Base-by-base conservation (phyloP, 2,888 invertebrate genomes). In the Philaethria dido region DNA sequence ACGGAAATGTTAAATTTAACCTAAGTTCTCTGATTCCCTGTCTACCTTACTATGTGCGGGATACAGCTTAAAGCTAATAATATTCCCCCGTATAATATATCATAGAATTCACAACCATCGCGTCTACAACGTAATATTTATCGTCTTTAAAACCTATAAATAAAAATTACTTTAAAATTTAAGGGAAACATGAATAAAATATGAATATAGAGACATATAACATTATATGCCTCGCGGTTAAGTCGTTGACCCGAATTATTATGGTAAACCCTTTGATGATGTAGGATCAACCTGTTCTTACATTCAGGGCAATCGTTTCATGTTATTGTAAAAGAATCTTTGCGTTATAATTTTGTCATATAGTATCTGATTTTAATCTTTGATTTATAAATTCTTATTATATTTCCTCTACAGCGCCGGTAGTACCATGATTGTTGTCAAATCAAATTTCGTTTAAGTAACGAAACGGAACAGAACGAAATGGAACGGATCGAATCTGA, bases 191-290 rank as follows among this genome's bases (percentile, higher is more conserved):
- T 39, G 13, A 39, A 39, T 39, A 39, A 39, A 39, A 39, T 13
- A 33, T 6, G 39, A n/a, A n/a, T n/a, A n/a, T n/a, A n/a, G n/a
- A n/a, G n/a, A 39, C 13, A 13, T 39, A 39, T 39, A 39, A 39
- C 13, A 13, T 39, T 39, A 11, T 2, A 11, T n/a, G 47, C 20
- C 47, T 20, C 20, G 47, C 20, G 47, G 47, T 47, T 20, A 13
- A 47, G 47, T 39, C 13, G 39, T 47, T 47, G 47, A 47, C 47
- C 47, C 20, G 47, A 48, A 22, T 22, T 48, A 22, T 48, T 20
- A 48, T 22, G 20, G 5, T 13, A 48, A 39, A 3, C 47, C 22
- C 47, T 48, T 48, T 48, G 47, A 48, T 20, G 47, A 48, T 48
- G 22, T 48, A 4, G 13, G 47, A 48, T 48, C 47, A 48, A 48